Evolutionary conservation across 2,113 vertebrate species (phyloP).

Genomic region (Varanus salvator): DNA sequence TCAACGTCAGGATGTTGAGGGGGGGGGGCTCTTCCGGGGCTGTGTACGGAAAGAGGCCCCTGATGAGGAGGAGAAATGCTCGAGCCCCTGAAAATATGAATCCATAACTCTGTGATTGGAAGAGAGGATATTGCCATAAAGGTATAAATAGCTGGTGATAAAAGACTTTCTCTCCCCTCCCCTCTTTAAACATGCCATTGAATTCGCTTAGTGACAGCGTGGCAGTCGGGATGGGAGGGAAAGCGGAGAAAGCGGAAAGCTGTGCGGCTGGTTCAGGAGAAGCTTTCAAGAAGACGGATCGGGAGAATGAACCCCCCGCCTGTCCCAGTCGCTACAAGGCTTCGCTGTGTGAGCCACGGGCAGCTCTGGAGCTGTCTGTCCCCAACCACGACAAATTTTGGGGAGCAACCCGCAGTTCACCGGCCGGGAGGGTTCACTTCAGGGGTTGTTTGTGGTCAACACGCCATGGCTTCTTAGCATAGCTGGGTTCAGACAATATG

Average conservation of each 20-base stretch:
- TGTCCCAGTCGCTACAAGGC: too few relatives aligned
- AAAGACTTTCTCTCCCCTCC: constrained; percentile 26
- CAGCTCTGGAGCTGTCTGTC: too few relatives aligned
- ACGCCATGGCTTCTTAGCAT: too few relatives aligned
- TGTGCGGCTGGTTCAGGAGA: too few relatives aligned
- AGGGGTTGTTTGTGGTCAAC: too few relatives aligned
- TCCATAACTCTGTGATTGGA: constrained; percentile 51
- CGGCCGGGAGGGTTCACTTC: too few relatives aligned
- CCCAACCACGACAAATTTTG: too few relatives aligned
- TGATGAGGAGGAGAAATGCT: constrained; percentile 52
- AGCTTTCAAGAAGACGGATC: background rate
- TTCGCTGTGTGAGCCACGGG: too few relatives aligned
- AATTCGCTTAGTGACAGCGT: constrained; percentile 10
- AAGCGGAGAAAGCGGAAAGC: too few relatives aligned
- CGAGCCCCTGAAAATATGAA: constrained; percentile 31
- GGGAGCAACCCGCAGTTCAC: too few relatives aligned
- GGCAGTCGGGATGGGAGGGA: constrained; percentile 34
- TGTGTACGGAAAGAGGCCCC: constrained; percentile 33
- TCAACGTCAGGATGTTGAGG: constrained; percentile 29
- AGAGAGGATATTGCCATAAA: constrained; percentile 59
- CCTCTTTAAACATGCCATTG: background rate
- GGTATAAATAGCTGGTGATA: constrained; percentile 57
- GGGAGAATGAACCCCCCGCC: background rate
- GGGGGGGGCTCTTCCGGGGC: constrained; percentile 41
- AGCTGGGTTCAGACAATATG: too few relatives aligned